phyloP scores from a whole-genome alignment of 2,113 vertebrate genomes.

The Melospiza melodia region DNA sequence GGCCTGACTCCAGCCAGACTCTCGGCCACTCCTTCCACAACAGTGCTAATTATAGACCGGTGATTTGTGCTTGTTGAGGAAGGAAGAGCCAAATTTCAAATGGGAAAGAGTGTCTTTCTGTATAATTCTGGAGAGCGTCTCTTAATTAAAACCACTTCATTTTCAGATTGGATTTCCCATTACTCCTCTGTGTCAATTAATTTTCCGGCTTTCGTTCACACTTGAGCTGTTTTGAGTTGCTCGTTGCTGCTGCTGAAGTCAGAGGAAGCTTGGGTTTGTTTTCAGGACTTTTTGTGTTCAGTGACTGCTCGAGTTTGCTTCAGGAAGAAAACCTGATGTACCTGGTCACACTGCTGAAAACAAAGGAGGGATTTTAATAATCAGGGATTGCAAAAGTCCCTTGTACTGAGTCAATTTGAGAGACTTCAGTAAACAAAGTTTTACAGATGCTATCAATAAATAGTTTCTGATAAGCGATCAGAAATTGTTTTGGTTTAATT shows the following conservation, averaged over 20 bases:
- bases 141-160: conserved; percentile 46
- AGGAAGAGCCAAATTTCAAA: conserved; percentile 28
- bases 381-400: background rate
- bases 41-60: background rate
- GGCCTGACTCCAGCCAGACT: background rate
- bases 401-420: background rate
- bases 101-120: background rate
- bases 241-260: background rate
- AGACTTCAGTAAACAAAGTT: background rate
- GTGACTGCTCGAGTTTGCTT: background rate
- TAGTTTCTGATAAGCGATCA: background rate
- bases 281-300: background rate
- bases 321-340: background rate
- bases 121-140: background rate
- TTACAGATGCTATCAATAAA: background rate
- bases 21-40: background rate
- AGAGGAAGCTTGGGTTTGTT: background rate
- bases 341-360: background rate
- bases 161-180: conserved; percentile 22
- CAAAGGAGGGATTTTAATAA: background rate
- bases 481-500: background rate
- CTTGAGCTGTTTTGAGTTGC: background rate
- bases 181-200: conserved; percentile 9
- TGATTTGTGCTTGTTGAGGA: background rate
- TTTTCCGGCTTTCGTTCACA: conserved; percentile 4